Evolutionary conservation across 2,888 invertebrate species (phyloP), one percentile per base, ranked within the genome.

Genomic region (Tachina fera): DNA sequence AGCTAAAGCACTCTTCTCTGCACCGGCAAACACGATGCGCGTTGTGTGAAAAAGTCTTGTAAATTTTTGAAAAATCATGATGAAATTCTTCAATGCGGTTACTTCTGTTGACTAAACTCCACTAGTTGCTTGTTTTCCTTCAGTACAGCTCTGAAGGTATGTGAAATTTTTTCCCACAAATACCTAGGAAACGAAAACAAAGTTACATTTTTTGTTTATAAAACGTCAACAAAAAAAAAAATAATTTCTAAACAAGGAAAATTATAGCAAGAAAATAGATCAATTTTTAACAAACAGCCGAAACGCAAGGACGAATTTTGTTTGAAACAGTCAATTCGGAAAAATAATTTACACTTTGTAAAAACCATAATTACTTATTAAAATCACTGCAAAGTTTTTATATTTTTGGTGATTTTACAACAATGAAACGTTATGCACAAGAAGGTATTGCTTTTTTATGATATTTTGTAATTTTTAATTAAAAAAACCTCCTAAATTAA

Each of bases 1-100:
- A 41, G 97, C 96, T 47, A 99, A 93, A 11, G 96, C 93, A 43
- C 96, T 95, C 89, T 97, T 97, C 88, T 95, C 96, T 0, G 93
- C 88, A 9, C 95, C 94, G 8, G 95, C 94, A 89, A 94, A 94
- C 43, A 94, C 92, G 71, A 93, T 87, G 9, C 93, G 93, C 83
- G 94, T 94, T n/a, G 94, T 94, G 90, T 96, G 95, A 41, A 95
- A 89, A 78, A 94, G 93, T 75, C 95, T 94, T n/a, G 61, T 71
- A 11, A 88, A 88, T 76, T 88, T 89, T 83, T 89, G 89, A 13
- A 90, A 87, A 67, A 83, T 72, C 83, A 85, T 84, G 11, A 16
- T 81, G 60, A 43, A 51, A n/a, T 60, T 5, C 71, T 13, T 47
- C 1, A 47, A 39, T 9, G 0, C 60, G 39, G 74, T 75, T 70